phyloP scores from a whole-genome alignment of 2,888 invertebrate genomes.

The Athripsodes cinereus region DNA sequence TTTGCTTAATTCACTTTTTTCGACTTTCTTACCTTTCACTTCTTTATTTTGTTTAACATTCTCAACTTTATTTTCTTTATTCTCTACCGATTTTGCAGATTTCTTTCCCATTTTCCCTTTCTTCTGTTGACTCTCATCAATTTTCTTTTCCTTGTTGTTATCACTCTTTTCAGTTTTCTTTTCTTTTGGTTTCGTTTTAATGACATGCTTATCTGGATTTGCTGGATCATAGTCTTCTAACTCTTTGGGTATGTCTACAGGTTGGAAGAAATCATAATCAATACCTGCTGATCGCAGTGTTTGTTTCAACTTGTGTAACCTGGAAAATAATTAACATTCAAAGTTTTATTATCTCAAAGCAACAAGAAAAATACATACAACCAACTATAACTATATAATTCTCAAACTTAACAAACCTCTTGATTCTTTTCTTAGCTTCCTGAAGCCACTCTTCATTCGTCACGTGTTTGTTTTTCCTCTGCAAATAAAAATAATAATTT shows the following conservation, averaged over 20 bases:
- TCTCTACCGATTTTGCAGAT: neutral
- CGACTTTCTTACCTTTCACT: no score
- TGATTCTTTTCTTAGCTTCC: constrained; percentile 21
- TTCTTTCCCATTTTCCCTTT: constrained; percentile 6
- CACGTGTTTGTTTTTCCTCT: constrained; percentile 22
- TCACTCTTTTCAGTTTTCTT: neutral
- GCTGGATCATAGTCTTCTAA: constrained; percentile 20
- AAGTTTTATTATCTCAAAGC: neutral
- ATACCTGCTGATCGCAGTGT: constrained; percentile 47
- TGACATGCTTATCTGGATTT: neutral
- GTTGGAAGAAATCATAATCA: constrained; percentile 47
- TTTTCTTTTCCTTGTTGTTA: constrained; percentile 3
- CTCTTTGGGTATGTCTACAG: constrained; percentile 43
- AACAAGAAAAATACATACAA: no score
- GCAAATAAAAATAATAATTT: no score
- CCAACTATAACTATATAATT: no score
- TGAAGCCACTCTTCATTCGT: constrained; percentile 17
- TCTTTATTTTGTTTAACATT: no score
- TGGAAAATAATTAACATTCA: constrained; percentile 29
- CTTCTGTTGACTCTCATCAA: constrained; percentile 11
- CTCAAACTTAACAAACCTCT: constrained; percentile 7
- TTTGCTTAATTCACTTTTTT: no score
- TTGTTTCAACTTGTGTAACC: constrained; percentile 42
- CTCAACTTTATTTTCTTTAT: neutral
- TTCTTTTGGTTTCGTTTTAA: neutral